Evolutionary conservation across 2,113 vertebrate genomes (phyloP), one percentile per base, ranked within the genome.

Genomic region (Zootoca vivipara): DNA sequence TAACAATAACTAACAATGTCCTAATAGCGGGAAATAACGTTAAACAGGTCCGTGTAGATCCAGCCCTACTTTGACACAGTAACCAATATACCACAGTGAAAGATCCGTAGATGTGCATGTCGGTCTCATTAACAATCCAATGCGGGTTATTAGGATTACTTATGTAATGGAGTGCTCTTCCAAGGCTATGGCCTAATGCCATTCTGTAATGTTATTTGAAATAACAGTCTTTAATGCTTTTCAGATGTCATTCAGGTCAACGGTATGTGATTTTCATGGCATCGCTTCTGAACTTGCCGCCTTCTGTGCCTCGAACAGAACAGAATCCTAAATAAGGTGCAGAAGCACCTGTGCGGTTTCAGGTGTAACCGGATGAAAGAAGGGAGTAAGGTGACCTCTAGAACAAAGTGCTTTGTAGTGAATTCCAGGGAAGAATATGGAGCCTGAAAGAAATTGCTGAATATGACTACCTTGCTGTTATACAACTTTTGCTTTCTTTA

Each of bases 201-300:
- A 69, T 24, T 81, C 2, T 35, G 26, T 92, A 40, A 42, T 30
- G 15, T 42, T 30, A 42, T 82, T 85, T 92, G 15, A 91, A 92
- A 90, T 81, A 89, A 62, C n/a, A 70, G 42, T 72, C 10, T 92
- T 84, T 86, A 1, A 84, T 78, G 80, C 42, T 35, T 87, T 88
- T 93, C 82, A 89, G 67, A 86, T 84, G 87, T 3, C 87, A 89
- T 46, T 80, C 24, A 40, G 22, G 82, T 73, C 90, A 89, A 72
- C 83, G 91, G 91, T 80, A 89, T 74, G 26, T 0, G 0, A 15
- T 64, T 87, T 79, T 93, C 91, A 58, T 73, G 70, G 88, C 90
- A 92, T 82, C 2, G 12, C n/a, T 78, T 89, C 78, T 83, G 4
- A 70, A 65, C 70, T 70, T 33, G 2, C 40, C 38, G n/a, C 74